Base-by-base conservation (phyloP, 2,888 invertebrate genomes). In the Acrobasis suavella region DNA sequence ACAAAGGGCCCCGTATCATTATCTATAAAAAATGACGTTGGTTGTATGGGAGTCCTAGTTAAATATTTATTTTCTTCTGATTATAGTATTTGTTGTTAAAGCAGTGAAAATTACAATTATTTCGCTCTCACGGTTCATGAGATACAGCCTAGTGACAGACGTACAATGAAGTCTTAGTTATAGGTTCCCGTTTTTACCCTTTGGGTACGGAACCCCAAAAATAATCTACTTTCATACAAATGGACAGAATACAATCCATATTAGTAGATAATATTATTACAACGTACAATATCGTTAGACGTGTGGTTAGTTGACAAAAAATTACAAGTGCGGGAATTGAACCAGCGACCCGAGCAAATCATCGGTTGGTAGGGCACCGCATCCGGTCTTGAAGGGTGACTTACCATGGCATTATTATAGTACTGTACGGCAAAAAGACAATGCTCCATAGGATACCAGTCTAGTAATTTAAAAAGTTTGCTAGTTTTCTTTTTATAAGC, bases 301-400 rank as follows among this genome's bases (percentile, higher is more conserved):
- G 70, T 72, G 70, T 84, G 82, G 87, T 87, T 85, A 77, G 88
- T 89, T 86, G 89, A 89, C 88, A 84, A 87, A 86, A 76, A 84
- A 81, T 76, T 68, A 77, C 73, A 72, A 75, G 80, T 79, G 74
- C 70, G 64, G 32, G 46, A 46, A 62, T 64, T 75, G 72, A 69
- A 65, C 65, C 83, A 82, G 70, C 87, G 89, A 89, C 89, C 89
- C 87, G 80, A 56, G 69, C 68, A 64, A 39, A 63, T 64, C 64
- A 66, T 38, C 50, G 60, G 62, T 62, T 62, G 62, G 55, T 62
- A 62, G 64, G 65, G 66, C 62, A 37, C 62, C 67, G 67, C 67
- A 65, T 71, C 72, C 70, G 70, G 68, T 65, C 60, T 59, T 54
- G 55, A 55, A 55, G 62, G 62, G 55, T 62, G 55, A 62, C 62